Percentiles rank a stretch among this genome's conserved stretches.
Conservation (phyloP, 2,113 vertebrate genomes). For the Hypocryptadius cinnamomeus region DNA sequence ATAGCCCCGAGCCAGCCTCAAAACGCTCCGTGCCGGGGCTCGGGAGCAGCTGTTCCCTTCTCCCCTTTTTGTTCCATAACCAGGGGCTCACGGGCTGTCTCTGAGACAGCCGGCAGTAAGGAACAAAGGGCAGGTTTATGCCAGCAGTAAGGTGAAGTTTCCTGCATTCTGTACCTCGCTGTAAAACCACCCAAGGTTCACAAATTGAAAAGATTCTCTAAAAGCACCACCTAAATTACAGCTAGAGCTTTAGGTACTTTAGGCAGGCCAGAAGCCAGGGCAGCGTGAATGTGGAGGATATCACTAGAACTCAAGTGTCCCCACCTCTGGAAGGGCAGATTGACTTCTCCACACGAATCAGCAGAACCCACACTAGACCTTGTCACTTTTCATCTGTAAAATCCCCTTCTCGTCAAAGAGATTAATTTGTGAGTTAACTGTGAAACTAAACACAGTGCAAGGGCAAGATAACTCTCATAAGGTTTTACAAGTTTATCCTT, state of each 20-base stretch:
- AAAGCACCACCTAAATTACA: background rate
- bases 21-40: rapidly evolving
- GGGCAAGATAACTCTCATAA: background rate
- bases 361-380: too few relatives aligned
- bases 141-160: too few relatives aligned
- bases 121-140: rapidly evolving
- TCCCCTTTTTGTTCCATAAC: rapidly evolving
- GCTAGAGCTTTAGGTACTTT: background rate
- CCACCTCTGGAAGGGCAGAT: background rate
- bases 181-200: background rate
- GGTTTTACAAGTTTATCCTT: background rate
- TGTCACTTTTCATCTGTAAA: background rate
- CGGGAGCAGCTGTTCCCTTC: rapidly evolving
- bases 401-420: background rate
- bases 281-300: background rate
- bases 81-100: rapidly evolving
- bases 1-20: background rate
- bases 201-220: background rate
- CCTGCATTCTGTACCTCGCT: background rate
- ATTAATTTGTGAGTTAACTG: background rate
- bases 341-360: background rate
- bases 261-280: background rate
- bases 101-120: rapidly evolving
- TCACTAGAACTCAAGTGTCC: background rate
- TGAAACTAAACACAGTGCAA: background rate